Base-by-base conservation (phyloP, 2,113 vertebrate species). In the Acanthisitta chloris region DNA sequence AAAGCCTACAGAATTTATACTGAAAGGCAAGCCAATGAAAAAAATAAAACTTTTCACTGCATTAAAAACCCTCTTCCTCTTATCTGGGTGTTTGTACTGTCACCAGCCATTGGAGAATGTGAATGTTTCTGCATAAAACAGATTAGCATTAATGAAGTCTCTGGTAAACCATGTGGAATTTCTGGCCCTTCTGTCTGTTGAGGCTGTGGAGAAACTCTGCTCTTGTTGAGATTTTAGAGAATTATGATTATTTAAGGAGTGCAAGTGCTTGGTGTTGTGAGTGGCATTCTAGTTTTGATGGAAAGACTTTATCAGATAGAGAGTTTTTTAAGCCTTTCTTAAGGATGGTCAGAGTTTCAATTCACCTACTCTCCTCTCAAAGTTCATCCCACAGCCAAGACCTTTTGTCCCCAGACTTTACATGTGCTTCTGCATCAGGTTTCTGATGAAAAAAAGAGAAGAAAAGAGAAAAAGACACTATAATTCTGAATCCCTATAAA, bases 141-240 rank as follows among this genome's bases (percentile, higher is more conserved):
- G 31, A 85, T 87, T 38, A 87, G 49, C 3, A 6, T 58, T 91
- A 89, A 91, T 82, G 72, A 95, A 94, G 55, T 73, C 84, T 72
- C 66, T 49, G 66, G 65, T 69, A 94, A 97, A 89, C 61, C 81
- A 76, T 72, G 89, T 89, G 86, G 78, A 94, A 89, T 92, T 83
- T 81, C 84, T 69, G 28, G 48, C 28, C 31, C 61, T 92, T 92
- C 89, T 89, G 51, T 76, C 52, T 87, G 61, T 79, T 49, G 5
- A 71, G 70, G 40, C 78, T 95, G 72, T 88, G 38, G 69, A 92
- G 94, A 66, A 87, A 77, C 33, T 86, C 79, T 86, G 45, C 28
- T 84, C 13, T 67, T 55, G 28, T 45, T 76, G 51, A 67, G 45
- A 91, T 91, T 82, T 95, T 49, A 57, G 29, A 65, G 69, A 87